Evolutionary conservation across 1,140 invertebrate genomes (phyloP).

Genomic region (Lamellibrachia luymesi): DNA sequence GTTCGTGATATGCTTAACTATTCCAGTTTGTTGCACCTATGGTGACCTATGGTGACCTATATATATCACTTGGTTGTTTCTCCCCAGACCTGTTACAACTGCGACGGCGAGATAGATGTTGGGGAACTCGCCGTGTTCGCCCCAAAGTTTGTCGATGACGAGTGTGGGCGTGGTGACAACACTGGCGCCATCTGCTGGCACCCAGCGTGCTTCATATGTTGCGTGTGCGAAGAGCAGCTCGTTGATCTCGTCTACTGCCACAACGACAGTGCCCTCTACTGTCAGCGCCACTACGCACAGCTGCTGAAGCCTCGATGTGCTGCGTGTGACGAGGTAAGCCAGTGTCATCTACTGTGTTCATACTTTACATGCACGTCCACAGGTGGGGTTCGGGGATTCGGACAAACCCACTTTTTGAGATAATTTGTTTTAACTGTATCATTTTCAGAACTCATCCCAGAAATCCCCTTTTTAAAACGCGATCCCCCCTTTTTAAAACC

Average conservation of each 20-base stretch:
- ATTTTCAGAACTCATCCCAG: too few species aligned
- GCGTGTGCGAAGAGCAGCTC: constrained; percentile 87
- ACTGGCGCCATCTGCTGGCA: constrained; percentile 74
- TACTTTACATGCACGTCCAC: not conserved
- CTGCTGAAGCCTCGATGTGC: constrained; percentile 92
- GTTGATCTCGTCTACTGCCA: constrained; percentile 97
- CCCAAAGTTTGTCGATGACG: constrained; percentile 73
- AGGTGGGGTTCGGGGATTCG: too few species aligned
- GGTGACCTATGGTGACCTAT: not conserved
- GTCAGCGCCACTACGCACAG: constrained; percentile 94
- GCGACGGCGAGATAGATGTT: constrained; percentile 64
- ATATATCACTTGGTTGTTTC: constrained; percentile 18
- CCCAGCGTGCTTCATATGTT: constrained; percentile 90
- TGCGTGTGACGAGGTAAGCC: constrained; percentile 87
- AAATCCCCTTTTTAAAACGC: too few species aligned
- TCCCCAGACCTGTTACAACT: constrained; percentile 58
- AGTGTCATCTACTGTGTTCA: not conserved
- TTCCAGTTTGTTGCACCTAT: not conserved
- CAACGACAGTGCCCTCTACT: constrained; percentile 75
- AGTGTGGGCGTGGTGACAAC: constrained; percentile 56
- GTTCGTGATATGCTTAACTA: too few species aligned
- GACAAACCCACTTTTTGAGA: too few species aligned
- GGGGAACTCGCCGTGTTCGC: constrained; percentile 72
- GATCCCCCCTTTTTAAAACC: too few species aligned
- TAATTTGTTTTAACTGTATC: too few species aligned